Conservation (phyloP, 2,113 vertebrate genomes). For the Carassius carassius region DNA sequence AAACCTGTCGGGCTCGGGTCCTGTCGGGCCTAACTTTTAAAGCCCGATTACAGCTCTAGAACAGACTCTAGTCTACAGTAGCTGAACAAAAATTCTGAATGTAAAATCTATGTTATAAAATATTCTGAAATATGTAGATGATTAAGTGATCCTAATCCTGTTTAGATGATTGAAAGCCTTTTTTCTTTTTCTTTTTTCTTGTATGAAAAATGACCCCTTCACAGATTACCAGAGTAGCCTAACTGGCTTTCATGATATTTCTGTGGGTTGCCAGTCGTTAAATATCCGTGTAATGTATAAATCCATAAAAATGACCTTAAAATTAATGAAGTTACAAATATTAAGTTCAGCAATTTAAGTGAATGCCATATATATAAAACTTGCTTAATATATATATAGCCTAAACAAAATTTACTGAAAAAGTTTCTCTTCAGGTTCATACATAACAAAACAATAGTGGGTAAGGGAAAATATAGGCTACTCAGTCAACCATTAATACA, state of each 20-base stretch:
- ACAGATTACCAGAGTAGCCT: neutral
- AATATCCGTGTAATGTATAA: neutral
- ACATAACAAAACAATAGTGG: too few species aligned
- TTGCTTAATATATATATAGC: too few species aligned
- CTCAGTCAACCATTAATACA: neutral
- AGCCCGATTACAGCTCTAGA: too few species aligned
- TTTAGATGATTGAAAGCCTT: neutral
- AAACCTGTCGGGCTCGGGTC: too few species aligned
- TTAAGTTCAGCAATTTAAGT: neutral
- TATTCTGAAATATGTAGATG: conserved; percentile 12
- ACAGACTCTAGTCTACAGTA: neutral
- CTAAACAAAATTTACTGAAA: neutral
- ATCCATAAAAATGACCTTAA: neutral
- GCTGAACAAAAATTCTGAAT: neutral
- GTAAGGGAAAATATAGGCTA: neutral
- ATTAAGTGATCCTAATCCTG: neutral
- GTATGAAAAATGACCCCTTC: neutral
- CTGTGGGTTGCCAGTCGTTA: conserved; percentile 38
- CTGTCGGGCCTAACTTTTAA: too few species aligned
- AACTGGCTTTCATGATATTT: neutral
- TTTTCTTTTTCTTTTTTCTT: conserved; percentile 6
- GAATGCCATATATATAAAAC: too few species aligned
- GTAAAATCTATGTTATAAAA: neutral
- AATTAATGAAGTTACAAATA: neutral
- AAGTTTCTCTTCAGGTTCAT: neutral